phyloP scores from a whole-genome alignment of 1,140 invertebrate genomes.

The Aricia agestis region DNA sequence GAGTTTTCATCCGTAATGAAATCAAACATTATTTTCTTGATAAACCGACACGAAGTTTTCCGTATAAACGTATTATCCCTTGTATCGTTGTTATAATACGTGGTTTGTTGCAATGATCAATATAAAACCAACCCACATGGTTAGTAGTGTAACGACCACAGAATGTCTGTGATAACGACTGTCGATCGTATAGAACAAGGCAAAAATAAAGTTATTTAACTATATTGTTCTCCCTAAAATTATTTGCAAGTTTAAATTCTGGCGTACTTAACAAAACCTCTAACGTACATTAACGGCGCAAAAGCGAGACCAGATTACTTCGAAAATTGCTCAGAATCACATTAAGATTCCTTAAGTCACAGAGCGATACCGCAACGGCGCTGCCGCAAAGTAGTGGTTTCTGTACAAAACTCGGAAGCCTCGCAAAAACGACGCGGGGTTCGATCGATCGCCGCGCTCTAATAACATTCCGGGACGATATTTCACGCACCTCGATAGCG shows the following conservation, averaged over 20 bases:
- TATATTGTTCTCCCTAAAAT: not conserved
- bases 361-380: conserved; percentile 20
- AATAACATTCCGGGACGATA: conserved; percentile 64
- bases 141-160: too few relatives aligned
- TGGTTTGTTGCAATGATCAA: too few relatives aligned
- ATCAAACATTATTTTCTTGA: too few relatives aligned
- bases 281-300: not conserved
- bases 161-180: too few relatives aligned
- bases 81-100: too few relatives aligned
- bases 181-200: too few relatives aligned
- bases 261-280: not conserved
- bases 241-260: not conserved
- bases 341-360: conserved; percentile 21
- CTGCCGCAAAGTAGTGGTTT: conserved; percentile 41
- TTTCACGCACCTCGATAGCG: conserved; percentile 60
- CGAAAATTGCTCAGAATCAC: conserved; percentile 9
- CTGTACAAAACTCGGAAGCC: conserved; percentile 41
- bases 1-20: too few relatives aligned
- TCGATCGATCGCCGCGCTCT: conserved; percentile 53
- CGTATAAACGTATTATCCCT: too few relatives aligned
- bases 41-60: too few relatives aligned
- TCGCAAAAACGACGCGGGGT: conserved; percentile 32
- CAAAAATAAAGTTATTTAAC: too few relatives aligned
- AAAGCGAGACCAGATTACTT: not conserved
- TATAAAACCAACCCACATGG: too few relatives aligned